These are phyloP conservation scores for Poeciliopsis retropinna DNA, from an alignment of 2,113 vertebrate species.

Conservation along the genomic window DNA sequence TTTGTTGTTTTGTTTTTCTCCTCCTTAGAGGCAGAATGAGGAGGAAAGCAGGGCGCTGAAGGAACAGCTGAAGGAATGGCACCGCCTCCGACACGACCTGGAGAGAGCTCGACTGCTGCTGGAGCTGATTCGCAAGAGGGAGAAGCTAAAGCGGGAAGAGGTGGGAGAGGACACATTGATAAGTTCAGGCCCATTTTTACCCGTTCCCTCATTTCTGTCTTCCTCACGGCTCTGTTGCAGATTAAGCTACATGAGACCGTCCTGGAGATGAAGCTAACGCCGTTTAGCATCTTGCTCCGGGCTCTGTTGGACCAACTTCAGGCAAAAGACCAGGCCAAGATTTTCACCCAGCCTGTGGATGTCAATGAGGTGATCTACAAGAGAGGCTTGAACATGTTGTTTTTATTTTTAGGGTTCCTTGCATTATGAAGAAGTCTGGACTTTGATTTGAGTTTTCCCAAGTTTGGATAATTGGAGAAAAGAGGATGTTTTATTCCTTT, in stretches of 20 bases:
- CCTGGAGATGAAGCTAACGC: constrained; percentile 93
- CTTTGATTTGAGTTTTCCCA: neutral
- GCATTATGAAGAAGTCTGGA: neutral
- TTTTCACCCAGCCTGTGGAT: constrained; percentile 94
- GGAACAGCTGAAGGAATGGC: constrained; percentile 96
- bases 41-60: constrained; percentile 92
- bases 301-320: constrained; percentile 92
- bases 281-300: constrained; percentile 89
- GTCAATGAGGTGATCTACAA: constrained; percentile 85
- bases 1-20: neutral
- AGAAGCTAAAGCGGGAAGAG: constrained; percentile 98
- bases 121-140: constrained; percentile 95
- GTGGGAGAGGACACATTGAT: constrained; percentile 61
- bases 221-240: constrained; percentile 65
- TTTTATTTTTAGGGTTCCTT: neutral
- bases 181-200: neutral
- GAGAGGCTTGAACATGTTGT: neutral
- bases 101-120: constrained; percentile 92
- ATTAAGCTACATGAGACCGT: constrained; percentile 92
- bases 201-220: neutral
- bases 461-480: no score
- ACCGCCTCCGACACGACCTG: constrained; percentile 93
- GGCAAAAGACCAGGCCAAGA: constrained; percentile 91
- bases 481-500: neutral
- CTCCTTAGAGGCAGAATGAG: constrained; percentile 86